Conservation (phyloP, 2,797 vertebrate species). For the Apogon hyalosoma region DNA sequence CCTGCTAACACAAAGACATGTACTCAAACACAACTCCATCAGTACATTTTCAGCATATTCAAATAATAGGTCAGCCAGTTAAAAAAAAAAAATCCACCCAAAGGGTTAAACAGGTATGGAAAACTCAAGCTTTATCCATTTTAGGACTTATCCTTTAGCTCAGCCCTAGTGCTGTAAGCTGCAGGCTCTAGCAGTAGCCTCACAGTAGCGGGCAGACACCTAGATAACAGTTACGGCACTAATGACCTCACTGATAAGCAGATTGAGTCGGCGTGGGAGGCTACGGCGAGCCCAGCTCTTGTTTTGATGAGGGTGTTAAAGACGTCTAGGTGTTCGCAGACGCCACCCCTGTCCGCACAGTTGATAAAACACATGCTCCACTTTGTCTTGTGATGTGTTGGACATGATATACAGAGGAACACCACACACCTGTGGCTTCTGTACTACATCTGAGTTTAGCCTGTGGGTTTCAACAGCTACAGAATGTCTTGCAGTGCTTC, state of each 20-base stretch:
- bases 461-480: not conserved
- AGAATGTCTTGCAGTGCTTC: too few species aligned
- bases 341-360: constrained; percentile 3
- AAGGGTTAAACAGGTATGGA: constrained; percentile 28
- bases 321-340: constrained; percentile 48
- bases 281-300: constrained; percentile 31
- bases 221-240: constrained; percentile 62
- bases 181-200: constrained; percentile 47
- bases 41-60: not conserved
- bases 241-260: constrained; percentile 78
- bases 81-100: constrained; percentile 14
- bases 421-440: not conserved
- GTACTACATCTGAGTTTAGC: not conserved
- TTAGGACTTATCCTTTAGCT: constrained; percentile 52
- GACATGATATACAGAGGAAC: not conserved
- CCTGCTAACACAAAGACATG: not conserved
- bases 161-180: constrained; percentile 41
- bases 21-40: not conserved
- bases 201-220: constrained; percentile 53
- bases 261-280: constrained; percentile 67
- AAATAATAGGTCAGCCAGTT: constrained; percentile 13
- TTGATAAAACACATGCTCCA: constrained; percentile 35
- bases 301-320: constrained; percentile 59
- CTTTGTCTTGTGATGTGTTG: not conserved
- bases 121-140: constrained; percentile 55